Evolutionary conservation across 2,113 vertebrate genomes (phyloP), one percentile per base, ranked within the genome.

Genomic region (Australoheros scitulus): DNA sequence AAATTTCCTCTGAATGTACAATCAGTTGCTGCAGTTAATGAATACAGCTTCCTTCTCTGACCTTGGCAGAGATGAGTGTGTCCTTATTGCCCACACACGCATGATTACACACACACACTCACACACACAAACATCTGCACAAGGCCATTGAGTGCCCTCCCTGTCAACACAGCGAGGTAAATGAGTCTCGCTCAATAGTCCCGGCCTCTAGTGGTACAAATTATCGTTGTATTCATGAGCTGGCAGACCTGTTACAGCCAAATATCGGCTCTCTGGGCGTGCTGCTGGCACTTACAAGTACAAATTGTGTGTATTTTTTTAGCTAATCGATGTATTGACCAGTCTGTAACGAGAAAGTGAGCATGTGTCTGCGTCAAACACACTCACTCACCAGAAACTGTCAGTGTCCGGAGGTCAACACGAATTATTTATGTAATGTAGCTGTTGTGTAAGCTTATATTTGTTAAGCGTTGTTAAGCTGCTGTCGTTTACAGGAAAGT

Each of bases 141-240:
- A 52, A 18, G 59, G 85, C 88, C 82, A 86, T 9, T 17, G 76
- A 90, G 64, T 59, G 22, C 61, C 74, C 80, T 85, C 60, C 36
- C 87, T 88, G 91, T 86, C 88, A 91, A 68, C 75, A 50, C 83
- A 68, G 58, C 8, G 47, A 85, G 83, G 88, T 90, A 91, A 92
- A 92, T 85, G 89, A 83, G 86, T 84, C 83, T 87, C 34, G 58
- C 82, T 91, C 91, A 85, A 92, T 89, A 87, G 81, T 80, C 76
- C n/a, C 11, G 52, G 85, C 84, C 84, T 86, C 87, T 61, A 61
- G 91, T 82, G 91, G 89, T 86, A 77, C 87, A 91, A 89, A 92
- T 92, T 81, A 91, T 92, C 87, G 84, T 83, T 59, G 89, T 90
- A 90, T 90, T 89, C 92, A 92, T 92, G 90, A 88, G 91, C 89